Evolutionary conservation across 2,888 invertebrate genomes (phyloP), one percentile per base, ranked within the genome.

Genomic region (Lydus trimaculatus): DNA sequence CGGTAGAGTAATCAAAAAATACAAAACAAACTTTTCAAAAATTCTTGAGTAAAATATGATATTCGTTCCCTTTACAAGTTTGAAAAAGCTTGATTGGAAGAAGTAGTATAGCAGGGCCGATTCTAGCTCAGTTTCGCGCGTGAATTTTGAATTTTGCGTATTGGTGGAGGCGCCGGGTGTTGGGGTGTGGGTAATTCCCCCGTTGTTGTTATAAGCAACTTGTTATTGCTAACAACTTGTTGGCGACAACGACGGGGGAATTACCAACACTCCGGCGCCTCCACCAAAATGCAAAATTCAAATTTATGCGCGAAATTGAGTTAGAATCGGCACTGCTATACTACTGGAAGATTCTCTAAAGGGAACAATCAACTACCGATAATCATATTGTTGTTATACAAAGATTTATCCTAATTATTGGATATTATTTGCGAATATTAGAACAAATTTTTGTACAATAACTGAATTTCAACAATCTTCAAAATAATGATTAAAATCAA

Each of bases 381-480:
- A 71, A 69, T 69, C 67, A 68, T 66, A 62, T 71, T 75, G 67
- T 79, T 77, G 77, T 77, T 78, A 77, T 78, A 75, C 78, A 79
- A 79, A 77, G 74, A 77, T 78, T 75, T 72, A 75, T 43, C 67
- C 62, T 63, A 71, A 68, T 67, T 33, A 6, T 33, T 8, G 7
- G 33, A 33, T 33, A 39, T 6, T 11, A 11, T 33, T 39, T 13
- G 13, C 13, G 39, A 60, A 17, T 39, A 58, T 59, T 33, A 75
- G 66, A 71, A 33, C 71, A 74, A 67, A 58, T 71, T 70, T 70
- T 72, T 65, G 72, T 74, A 77, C 73, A 75, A 64, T 13, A 63
- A 67, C 76, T 76, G 77, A 76, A 79, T 78, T 77, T 71, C 75
- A 74, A 76, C 76, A 77, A 75, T 73, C 73, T 71, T 75, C 71